These are phyloP conservation scores for Rhagoletis zephyria DNA, from an alignment of 1,140 invertebrate species.

Conservation along the genomic window DNA sequence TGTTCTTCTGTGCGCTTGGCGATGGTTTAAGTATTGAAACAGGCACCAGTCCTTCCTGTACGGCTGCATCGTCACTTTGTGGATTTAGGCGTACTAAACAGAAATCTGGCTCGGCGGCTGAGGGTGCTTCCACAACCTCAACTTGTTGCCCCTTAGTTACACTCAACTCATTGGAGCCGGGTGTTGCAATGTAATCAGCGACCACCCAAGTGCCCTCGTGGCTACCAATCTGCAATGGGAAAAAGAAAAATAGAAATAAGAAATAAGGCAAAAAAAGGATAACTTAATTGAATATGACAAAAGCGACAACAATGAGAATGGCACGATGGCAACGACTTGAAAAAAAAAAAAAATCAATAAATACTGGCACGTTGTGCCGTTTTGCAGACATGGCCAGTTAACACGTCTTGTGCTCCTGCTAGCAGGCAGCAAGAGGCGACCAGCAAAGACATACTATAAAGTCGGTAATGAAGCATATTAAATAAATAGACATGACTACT, in stretches of 20 bases:
- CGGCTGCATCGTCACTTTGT: conserved; percentile 76
- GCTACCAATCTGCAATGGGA: conserved; percentile 80
- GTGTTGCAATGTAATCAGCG: conserved; percentile 83
- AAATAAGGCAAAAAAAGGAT: conserved; percentile 26
- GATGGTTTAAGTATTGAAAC: conserved; percentile 85
- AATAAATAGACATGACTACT: neutral
- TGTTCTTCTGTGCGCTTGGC: conserved; percentile 75
- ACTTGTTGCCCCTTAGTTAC: conserved; percentile 92
- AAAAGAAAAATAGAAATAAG: conserved; percentile 47
- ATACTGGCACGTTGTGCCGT: neutral
- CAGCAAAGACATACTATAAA: conserved; percentile 29
- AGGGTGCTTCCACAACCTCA: conserved; percentile 86
- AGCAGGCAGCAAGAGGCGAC: neutral
- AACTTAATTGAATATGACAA: conserved; percentile 57
- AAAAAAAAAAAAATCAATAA: conserved; percentile 39
- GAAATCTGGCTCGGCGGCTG: conserved; percentile 76
- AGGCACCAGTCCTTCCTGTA: conserved; percentile 87
- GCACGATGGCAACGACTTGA: conserved; percentile 39
- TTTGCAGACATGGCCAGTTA: conserved; percentile 1
- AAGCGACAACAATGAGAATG: conserved; percentile 53
- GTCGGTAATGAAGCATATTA: conserved; percentile 37
- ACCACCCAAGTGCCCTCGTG: conserved; percentile 91
- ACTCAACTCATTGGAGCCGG: conserved; percentile 81
- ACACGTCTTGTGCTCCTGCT: neutral
- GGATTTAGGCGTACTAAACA: conserved; percentile 78